These are phyloP conservation scores for Seriola dumerili DNA, from an alignment of 2,113 vertebrate genomes.

Conservation along the genomic window DNA sequence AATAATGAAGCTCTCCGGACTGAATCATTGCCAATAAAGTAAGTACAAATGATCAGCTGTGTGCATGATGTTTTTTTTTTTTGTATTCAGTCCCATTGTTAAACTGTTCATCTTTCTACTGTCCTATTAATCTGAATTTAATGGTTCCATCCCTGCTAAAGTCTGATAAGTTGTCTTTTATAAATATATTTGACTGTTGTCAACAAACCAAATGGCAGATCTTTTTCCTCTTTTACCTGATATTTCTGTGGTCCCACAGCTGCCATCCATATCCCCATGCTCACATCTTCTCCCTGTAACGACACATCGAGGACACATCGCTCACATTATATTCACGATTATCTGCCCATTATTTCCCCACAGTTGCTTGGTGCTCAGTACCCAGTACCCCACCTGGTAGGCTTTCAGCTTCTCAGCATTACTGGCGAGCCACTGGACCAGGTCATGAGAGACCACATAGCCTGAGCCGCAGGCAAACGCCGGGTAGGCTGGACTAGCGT, in stretches of 20 bases:
- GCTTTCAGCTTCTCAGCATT: slow-evolving; percentile 92
- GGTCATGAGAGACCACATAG: slow-evolving; percentile 93
- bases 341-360: not conserved
- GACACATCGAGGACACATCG: slow-evolving; percentile 25
- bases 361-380: not conserved
- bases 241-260: slow-evolving; percentile 93
- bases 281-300: slow-evolving; percentile 96
- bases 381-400: slow-evolving; percentile 89
- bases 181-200: not conserved
- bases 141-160: no score
- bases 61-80: no score
- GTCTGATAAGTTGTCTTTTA: not conserved
- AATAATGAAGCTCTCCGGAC: no score
- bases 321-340: not conserved
- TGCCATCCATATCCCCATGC: slow-evolving; percentile 99
- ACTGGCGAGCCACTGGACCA: slow-evolving; percentile 93
- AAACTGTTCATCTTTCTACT: no score
- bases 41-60: no score
- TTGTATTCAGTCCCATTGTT: no score
- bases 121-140: no score
- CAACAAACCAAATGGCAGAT: not conserved
- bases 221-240: slow-evolving; percentile 83
- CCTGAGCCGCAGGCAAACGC: slow-evolving; percentile 97
- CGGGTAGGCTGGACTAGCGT: slow-evolving; percentile 94
- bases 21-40: no score